Percentiles rank a stretch among this genome's conserved stretches.
Conservation (phyloP, 2,113 vertebrate species). For the Triplophysa tibetana region DNA sequence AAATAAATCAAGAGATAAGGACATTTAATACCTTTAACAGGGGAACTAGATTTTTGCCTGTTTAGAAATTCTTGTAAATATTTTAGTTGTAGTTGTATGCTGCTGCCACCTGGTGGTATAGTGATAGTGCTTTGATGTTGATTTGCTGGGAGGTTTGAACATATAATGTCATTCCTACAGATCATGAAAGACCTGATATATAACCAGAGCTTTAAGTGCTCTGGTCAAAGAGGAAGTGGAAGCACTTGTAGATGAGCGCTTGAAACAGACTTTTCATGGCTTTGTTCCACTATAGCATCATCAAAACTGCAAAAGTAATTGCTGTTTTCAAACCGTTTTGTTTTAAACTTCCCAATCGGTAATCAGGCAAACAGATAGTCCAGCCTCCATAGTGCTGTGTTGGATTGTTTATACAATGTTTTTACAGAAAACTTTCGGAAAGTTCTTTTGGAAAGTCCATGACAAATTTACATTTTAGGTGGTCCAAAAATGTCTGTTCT, state of each 20-base stretch:
- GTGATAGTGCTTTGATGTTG: conserved; percentile 27
- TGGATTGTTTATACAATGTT: not conserved
- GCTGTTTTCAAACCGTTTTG: no score
- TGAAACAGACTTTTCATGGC: not conserved
- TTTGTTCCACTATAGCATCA: no score
- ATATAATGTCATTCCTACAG: not conserved
- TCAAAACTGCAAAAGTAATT: no score
- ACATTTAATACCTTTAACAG: not conserved
- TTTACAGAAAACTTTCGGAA: no score
- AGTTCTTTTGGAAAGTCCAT: no score
- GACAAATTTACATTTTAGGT: no score
- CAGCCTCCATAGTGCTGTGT: no score
- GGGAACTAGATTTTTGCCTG: not conserved
- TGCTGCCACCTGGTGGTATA: conserved; percentile 30
- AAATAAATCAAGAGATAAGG: no score
- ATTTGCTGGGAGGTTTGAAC: conserved; percentile 12
- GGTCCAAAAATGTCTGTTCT: no score
- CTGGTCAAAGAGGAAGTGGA: conserved; percentile 11
- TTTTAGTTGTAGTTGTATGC: conserved; percentile 39
- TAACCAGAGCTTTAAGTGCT: not conserved
- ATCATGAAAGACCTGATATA: not conserved
- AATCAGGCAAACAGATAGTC: not conserved
- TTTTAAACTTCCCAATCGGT: not conserved
- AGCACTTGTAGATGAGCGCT: not conserved
- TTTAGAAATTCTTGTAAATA: not conserved